Evolutionary conservation across 1,140 invertebrate genomes (phyloP).

Genomic region (Pomacea maculata): DNA sequence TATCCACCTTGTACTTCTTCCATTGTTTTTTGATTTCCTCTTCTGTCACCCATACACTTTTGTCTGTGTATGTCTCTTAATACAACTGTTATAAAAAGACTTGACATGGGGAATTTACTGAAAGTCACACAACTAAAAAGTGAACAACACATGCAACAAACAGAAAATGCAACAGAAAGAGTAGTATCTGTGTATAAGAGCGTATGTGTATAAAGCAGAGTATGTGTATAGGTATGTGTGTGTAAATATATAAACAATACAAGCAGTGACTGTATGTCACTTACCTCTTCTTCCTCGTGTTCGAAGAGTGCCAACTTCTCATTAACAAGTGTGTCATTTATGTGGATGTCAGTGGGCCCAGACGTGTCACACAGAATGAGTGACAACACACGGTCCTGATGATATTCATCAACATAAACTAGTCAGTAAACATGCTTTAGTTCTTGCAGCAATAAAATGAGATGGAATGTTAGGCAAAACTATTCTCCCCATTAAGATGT

Average conservation of each 20-base stretch:
- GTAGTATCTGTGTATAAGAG: not conserved
- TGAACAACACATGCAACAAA: no score
- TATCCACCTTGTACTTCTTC: not conserved
- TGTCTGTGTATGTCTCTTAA: no score
- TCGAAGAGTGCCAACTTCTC: slow-evolving; percentile 49
- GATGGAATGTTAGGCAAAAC: no score
- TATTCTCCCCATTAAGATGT: no score
- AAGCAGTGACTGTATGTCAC: not conserved
- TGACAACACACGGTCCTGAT: slow-evolving; percentile 53
- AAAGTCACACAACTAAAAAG: not conserved
- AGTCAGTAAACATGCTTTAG: not conserved
- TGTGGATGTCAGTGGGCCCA: slow-evolving; percentile 43
- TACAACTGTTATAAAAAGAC: no score
- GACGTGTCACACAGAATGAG: slow-evolving; percentile 54
- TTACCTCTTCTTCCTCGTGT: slow-evolving; percentile 26
- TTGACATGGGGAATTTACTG: no score
- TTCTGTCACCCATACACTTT: no score
- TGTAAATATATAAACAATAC: not conserved
- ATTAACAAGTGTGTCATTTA: slow-evolving; percentile 52
- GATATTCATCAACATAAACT: not conserved
- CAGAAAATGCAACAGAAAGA: not conserved
- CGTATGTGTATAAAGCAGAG: not conserved
- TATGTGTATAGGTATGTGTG: not conserved
- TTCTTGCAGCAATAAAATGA: not conserved
- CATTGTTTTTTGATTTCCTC: not conserved